Evolutionary conservation across 2,797 vertebrate genomes (phyloP), one percentile per base, ranked within the genome.

Genomic region (Cheirogaleus major): DNA sequence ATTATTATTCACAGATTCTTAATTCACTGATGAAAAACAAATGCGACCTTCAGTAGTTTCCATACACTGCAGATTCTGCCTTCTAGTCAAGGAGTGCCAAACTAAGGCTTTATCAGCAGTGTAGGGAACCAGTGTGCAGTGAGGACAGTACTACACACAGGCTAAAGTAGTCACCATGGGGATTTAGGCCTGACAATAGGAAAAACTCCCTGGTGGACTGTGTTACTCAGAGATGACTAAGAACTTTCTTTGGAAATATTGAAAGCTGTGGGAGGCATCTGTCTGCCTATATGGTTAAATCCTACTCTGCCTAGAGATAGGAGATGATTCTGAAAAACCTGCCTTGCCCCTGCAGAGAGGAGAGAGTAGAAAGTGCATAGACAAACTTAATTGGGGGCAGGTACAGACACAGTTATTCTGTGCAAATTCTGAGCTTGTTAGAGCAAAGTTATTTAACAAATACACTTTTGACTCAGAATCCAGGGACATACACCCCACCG

Each of bases 1-100:
- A 92, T 93, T 76, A 78, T 91, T 91, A 93, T 65, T 94, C 96
- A 76, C 32, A 35, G 52, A 73, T 81, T 89, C n/a, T 55, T 67
- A 89, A 92, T 27, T 97, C 75, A 75, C 73, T 67, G 35, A 48
- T 63, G 84, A 70, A 89, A 89, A 38, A 80, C 73, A 89, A 89
- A 79, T 14, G 11, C 30, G 7, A 50, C 38, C 88, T 65, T n/a
- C 30, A 32, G 70, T 61, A 13, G 38, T 27, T 92, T 52, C 72
- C 45, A 59, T 48, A 73, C 76, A 81, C 32, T 22, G 9, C 8
- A 3, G 27, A 63, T 61, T 73, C 41, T 59, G 38, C 48, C 61
- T 27, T 85, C 25, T 83, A 89, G 78, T 35, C 70, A 59, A 61
- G 75, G 79, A 73, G 91, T 27, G 38, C 50, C 48, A 92, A 90